Percentiles rank a stretch among this genome's conserved stretches.
These are phyloP conservation scores for Salminus brasiliensis DNA, from an alignment of 2,113 vertebrate genomes.

Conservation along the genomic window DNA sequence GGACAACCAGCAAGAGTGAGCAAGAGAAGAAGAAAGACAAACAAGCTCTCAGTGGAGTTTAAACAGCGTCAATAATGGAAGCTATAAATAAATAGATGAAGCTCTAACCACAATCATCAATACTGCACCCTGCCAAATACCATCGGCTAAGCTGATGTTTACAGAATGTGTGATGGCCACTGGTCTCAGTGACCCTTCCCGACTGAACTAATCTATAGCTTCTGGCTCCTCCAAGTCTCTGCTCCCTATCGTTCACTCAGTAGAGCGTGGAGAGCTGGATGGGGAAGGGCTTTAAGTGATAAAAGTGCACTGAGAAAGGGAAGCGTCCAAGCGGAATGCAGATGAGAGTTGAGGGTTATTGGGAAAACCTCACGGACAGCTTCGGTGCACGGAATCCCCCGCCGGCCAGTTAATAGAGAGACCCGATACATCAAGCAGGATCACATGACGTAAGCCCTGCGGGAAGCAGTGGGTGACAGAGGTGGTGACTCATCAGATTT, in stretches of 20 bases:
- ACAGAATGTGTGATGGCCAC: neutral
- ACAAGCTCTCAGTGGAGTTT: too few relatives aligned
- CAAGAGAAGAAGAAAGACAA: too few relatives aligned
- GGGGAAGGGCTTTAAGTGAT: neutral
- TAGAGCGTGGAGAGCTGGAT: neutral
- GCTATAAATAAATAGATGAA: neutral
- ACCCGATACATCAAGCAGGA: neutral
- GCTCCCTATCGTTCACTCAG: neutral
- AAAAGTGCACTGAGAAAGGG: neutral
- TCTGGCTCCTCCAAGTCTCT: neutral
- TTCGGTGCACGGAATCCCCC: neutral
- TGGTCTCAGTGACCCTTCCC: neutral
- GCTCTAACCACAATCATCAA: neutral
- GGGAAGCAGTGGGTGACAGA: constrained; percentile 3
- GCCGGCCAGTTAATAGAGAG: neutral
- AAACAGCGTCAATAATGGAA: neutral
- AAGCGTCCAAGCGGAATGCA: neutral
- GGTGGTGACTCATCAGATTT: constrained; percentile 20
- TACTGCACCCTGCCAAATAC: neutral
- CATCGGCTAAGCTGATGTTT: neutral
- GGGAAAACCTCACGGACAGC: neutral
- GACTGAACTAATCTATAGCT: neutral
- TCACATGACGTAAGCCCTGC: neutral
- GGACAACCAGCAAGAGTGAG: too few relatives aligned
- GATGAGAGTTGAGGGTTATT: constrained; percentile 4